Evolutionary conservation across 2,113 vertebrate genomes (phyloP).

Genomic region (Hemiscyllium ocellatum): DNA sequence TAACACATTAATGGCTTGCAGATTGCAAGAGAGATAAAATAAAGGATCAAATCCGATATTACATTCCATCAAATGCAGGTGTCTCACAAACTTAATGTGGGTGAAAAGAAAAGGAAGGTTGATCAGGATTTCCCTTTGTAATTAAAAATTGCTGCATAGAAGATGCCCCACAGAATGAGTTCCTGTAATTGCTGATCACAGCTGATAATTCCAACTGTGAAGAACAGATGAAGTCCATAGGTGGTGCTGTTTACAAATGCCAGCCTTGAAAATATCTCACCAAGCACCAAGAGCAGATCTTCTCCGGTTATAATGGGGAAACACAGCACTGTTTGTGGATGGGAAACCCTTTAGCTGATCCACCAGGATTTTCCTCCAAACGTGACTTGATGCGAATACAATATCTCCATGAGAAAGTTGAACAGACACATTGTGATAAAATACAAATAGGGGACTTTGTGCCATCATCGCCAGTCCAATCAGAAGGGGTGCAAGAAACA

Average conservation of each 20-base stretch:
- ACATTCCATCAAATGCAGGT: not conserved
- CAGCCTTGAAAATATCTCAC: not conserved
- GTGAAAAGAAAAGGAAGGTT: not conserved
- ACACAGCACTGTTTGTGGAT: not conserved
- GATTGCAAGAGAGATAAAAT: not conserved
- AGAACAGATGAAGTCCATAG: not conserved
- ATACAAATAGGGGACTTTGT: too few species aligned
- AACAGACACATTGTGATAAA: not conserved
- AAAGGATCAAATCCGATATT: not conserved
- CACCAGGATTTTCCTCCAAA: not conserved
- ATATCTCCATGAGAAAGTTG: not conserved
- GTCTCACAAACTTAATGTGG: not conserved
- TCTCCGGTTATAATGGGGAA: not conserved
- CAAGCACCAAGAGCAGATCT: too few species aligned
- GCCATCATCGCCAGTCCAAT: too few species aligned
- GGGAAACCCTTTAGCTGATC: not conserved
- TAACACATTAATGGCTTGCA: not conserved
- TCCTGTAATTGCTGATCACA: not conserved
- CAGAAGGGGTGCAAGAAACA: too few species aligned
- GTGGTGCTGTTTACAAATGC: conserved; percentile 30
- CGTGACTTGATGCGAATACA: not conserved
- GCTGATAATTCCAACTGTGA: not conserved
- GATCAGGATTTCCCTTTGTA: not conserved
- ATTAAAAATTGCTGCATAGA: not conserved
- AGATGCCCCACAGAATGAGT: not conserved